Base-by-base conservation (phyloP, 2,797 vertebrate species). In the Epinephelus malabaricus region DNA sequence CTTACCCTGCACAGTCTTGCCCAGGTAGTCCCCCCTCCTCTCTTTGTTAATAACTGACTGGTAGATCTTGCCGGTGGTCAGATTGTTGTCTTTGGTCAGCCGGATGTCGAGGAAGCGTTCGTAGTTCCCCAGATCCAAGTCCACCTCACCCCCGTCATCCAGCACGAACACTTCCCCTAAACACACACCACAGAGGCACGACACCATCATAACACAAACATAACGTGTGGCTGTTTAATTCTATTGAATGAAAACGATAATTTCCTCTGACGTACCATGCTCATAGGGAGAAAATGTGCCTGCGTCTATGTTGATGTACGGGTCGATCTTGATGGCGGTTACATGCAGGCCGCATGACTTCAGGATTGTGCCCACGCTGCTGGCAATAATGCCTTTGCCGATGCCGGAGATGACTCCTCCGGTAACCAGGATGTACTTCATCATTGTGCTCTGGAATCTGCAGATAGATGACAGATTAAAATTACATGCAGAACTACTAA, bases 21-120 rank as follows among this genome's bases (percentile, higher is more conserved):
- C 98, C 59, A 99, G 94, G 86, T 98, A 99, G 89, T 99, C 98
- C 62, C 98, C 98, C 58, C 95, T 96, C 83, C 98, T 95, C 90
- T 99, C 98, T 92, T 99, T 99, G 92, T 97, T 99, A 89, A 99
- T 99, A 78, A 99, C 98, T 0, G 96, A 97, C 88, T 99, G 98
- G 82, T 99, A 99, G 87, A 99, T 99, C 88, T 99, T 99, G 47
- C 98, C 98, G 0, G 98, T 99, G 25, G 98, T 99, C 88, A 99
- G 93, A 78, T 99, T 99, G 93, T 99, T 99, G 92, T 99, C 98
- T 87, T 93, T 97, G 62, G 97, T 99, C 40, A 99, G 96, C 27
- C 97, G 93, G 90, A 99, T 99, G 79, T 99, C 98, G 0, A 99
- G 96, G 91, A 99, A 99, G 18, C 98, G 96, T 68, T 99, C 98